phyloP scores from a whole-genome alignment of 2,797 vertebrate genomes.

The Dicrostonyx torquatus region DNA sequence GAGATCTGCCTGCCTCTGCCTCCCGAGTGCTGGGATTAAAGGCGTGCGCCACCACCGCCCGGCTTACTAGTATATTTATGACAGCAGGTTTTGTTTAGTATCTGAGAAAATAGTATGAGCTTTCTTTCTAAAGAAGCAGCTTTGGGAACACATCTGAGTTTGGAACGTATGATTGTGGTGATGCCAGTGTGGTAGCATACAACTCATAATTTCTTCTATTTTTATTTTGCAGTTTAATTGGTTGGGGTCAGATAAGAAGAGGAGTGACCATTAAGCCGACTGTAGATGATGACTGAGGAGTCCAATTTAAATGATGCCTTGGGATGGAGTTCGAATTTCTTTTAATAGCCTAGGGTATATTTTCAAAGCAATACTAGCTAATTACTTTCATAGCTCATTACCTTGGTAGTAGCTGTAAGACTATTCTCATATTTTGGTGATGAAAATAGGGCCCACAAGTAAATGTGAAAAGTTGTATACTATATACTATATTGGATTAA shows the following conservation, averaged over 20 bases:
- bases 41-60: too few relatives aligned
- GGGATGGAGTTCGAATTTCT: slow-evolving; percentile 77
- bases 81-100: slow-evolving; percentile 5
- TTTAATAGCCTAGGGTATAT: slow-evolving; percentile 72
- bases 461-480: slow-evolving; percentile 80
- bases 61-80: slow-evolving; percentile 26
- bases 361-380: slow-evolving; percentile 79
- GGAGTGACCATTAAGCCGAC: slow-evolving; percentile 99
- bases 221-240: slow-evolving; percentile 93
- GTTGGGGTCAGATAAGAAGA: slow-evolving; percentile 99
- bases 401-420: slow-evolving; percentile 73
- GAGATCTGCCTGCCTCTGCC: too few relatives aligned
- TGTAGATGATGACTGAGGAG: slow-evolving; percentile 96
- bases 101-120: not conserved
- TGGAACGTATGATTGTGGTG: slow-evolving; percentile 35
- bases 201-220: slow-evolving; percentile 59
- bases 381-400: slow-evolving; percentile 79
- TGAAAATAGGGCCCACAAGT: slow-evolving; percentile 80
- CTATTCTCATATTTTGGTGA: slow-evolving; percentile 76
- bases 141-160: slow-evolving; percentile 41
- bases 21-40: too few relatives aligned
- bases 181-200: slow-evolving; percentile 38
- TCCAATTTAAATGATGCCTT: slow-evolving; percentile 77
- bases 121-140: slow-evolving; percentile 29
- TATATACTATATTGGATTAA: slow-evolving; percentile 73